Conservation (phyloP, 2,888 invertebrate genomes). For the Stictocephala bisonia region DNA sequence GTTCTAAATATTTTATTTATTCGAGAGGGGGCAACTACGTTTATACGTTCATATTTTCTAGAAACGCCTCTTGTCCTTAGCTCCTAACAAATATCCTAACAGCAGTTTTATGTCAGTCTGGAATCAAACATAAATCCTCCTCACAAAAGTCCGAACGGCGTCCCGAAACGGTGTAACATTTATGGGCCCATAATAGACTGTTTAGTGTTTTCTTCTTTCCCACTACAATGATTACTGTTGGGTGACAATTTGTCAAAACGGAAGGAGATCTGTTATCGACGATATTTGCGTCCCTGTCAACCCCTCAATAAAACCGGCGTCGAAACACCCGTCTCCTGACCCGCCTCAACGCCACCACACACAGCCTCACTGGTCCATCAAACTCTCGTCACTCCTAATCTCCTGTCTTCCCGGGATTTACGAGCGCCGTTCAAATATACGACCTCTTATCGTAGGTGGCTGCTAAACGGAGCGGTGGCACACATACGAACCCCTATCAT, state of each 20-base stretch:
- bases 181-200: conserved; percentile 19
- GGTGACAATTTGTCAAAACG: conserved; percentile 21
- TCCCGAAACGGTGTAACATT: no score
- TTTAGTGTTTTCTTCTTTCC: not conserved
- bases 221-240: not conserved
- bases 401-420: conserved; percentile 6
- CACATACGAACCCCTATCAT: no score
- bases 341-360: not conserved
- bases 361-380: conserved; percentile 26
- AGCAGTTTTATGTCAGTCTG: no score
- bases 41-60: no score
- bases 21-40: no score
- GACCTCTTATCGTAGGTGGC: conserved; percentile 14
- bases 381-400: conserved; percentile 32
- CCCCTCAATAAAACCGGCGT: conserved; percentile 10
- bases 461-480: conserved; percentile 22
- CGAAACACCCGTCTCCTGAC: not conserved
- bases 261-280: conserved; percentile 9
- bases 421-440: conserved; percentile 27
- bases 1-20: no score
- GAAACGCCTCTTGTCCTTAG: no score
- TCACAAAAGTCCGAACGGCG: no score
- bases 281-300: not conserved
- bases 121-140: no score
- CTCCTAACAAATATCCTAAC: no score